Evolutionary conservation across 2,797 vertebrate genomes (phyloP), one percentile per base, ranked within the genome.

Genomic region (Iguana delicatissima): DNA sequence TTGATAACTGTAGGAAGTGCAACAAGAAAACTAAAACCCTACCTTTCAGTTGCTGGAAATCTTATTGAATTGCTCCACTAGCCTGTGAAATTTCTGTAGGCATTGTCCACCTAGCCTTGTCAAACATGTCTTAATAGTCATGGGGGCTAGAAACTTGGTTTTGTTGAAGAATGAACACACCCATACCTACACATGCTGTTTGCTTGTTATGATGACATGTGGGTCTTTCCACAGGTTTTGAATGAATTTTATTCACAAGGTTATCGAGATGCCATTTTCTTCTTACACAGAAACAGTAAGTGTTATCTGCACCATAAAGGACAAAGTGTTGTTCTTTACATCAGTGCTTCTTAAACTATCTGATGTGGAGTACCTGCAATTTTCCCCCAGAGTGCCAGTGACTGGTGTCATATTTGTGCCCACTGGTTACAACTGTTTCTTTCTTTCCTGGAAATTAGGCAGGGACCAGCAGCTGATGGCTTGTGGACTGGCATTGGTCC

Each of bases 241-340:
- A 97, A 98, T 0, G 94, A 98, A 87, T 98, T 98, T 38, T 99
- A 97, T 91, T 95, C 97, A 92, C 97, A 95, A 5, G 99, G 99
- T 18, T 99, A 98, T 89, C 98, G 98, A 90, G 98, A 99, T 73
- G 96, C 97, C 0, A 90, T 97, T 85, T 59, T 95, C 13, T 99
- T 98, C 95, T 97, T 99, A 26, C 96, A 96, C 84, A 95, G 93
- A 81, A 98, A 97, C 84, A 97, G 98, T 99, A 93, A 96, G 98
- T 98, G 80, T 38, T 32, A 80, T 77, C 73, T 80, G 26, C 35
- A 90, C n/a, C 4, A 3, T 80, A 67, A 67, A 76, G 0, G 8
- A 6, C 20, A 8, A 67, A 62, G 26, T 52, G 22, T 20, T 0
- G 0, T 1, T 59, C 2, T 0, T 1, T 2, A 38, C 29, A 50